Evolutionary conservation across 2,797 vertebrate species (phyloP), one percentile per base, ranked within the genome.

Genomic region (Bradypus variegatus): DNA sequence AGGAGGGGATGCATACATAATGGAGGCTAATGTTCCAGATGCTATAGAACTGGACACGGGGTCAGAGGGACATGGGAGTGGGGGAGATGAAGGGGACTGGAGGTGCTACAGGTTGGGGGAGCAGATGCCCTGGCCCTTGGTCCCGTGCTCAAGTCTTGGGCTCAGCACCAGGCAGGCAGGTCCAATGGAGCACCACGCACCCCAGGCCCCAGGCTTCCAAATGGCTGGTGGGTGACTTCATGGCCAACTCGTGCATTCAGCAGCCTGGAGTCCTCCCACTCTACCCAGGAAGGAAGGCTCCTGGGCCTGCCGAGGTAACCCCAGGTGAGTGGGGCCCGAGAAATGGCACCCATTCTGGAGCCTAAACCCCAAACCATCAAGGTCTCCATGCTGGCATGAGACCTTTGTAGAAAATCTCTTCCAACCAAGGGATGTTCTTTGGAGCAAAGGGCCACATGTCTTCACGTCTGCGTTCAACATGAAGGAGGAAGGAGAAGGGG

Each of bases 201-300:
- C 88, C 78, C 92, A 8, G 82, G 67, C 85, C 50, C 3, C 27
- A 55, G 94, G 90, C 7, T 94, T 96, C 95, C 94, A 88, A 94
- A 94, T 73, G 91, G 94, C 91, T 93, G 95, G 93, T 53, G 7
- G 33, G 70, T 64, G 91, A 96, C 97, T 93, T 96, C 95, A 90
- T 94, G 94, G 95, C 96, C 96, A n/a, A 48, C 25, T 69, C 45
- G 53, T 10, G n/a, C 3, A 23, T 13, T 33, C 58, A 69, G 70
- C 29, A 64, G 60, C 45, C 50, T 85, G 60, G 23, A 50, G 85
- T 38, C 80, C 27, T 92, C 64, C 69, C 31, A 45, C 69, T 53
- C 64, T 16, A n/a, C 83, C 48, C 50, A 91, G 38, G 70, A 83
- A 48, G 31, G 31, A 62, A 73, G 70, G 7, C 45, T 60, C 45